Evolutionary conservation across 2,888 invertebrate genomes (phyloP), one percentile per base, ranked within the genome.

Genomic region (Rhagonycha lutea): DNA sequence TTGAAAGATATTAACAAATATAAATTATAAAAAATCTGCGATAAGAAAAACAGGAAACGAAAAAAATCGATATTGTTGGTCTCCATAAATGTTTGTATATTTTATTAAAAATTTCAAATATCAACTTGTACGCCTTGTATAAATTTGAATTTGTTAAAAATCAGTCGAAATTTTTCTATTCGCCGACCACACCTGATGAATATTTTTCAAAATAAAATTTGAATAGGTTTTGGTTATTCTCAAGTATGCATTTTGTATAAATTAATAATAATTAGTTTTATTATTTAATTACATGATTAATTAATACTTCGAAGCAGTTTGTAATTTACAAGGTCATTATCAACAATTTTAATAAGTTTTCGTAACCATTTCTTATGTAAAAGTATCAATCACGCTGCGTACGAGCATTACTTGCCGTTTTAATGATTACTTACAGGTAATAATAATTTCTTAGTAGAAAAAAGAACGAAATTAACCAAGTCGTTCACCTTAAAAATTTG

Each of bases 301-400:
- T 47, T 47, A 47, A n/a, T 47, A 47, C n/a, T n/a, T 47, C 47
- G 47, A 47, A 47, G 47, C n/a, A 47, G 12, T 47, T 47, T 47
- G 47, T 47, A 47, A 47, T 24, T 65, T n/a, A 24, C 63, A 65
- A 65, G 63, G 63, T 65, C 63, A 65, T 65, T 65, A 65, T 65
- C 63, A 65, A 65, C 63, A 65, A n/a, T 65, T 65, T 65, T 65
- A 47, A n/a, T 47, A 47, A 47, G 7, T 65, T 65, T 65, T 65
- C 63, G 63, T 65, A 65, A 65, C 24, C 24, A 5, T 65, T 26
- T 7, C 63, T 24, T 47, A 47, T n/a, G n/a, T 47, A 47, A n/a
- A 47, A n/a, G 47, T 4, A 47, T 47, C 47, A n/a, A n/a, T 47
- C 47, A 47, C 7, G n/a, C 47, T 47, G 47, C 47, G 47, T 47